These are phyloP conservation scores for Oenanthe melanoleuca DNA, from an alignment of 2,113 vertebrate species.

Conservation along the genomic window DNA sequence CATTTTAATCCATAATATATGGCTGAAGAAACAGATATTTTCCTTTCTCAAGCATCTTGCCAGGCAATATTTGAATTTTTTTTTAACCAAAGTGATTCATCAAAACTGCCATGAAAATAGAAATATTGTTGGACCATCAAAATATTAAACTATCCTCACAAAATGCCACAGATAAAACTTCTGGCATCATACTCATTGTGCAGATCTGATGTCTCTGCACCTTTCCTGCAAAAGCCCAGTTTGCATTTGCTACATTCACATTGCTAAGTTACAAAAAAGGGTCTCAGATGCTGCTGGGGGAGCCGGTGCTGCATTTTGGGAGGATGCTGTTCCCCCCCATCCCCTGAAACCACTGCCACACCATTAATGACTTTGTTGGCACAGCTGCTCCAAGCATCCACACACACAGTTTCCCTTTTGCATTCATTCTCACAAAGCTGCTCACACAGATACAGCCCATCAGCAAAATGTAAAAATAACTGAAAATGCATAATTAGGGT, in stretches of 20 bases:
- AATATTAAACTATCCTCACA: neutral
- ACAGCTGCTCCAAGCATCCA: neutral
- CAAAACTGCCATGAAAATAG: neutral
- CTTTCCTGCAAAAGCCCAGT: neutral
- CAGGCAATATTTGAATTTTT: neutral
- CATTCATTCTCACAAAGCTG: neutral
- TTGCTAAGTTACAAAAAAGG: neutral
- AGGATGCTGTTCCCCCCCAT: neutral
- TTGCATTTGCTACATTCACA: neutral
- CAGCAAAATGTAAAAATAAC: constrained; percentile 58
- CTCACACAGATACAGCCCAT: neutral
- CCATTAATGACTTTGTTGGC: neutral
- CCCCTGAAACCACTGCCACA: neutral
- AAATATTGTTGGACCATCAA: neutral
- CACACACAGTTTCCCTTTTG: neutral
- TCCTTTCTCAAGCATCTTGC: neutral
- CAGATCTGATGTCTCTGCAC: neutral
- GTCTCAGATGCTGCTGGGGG: neutral
- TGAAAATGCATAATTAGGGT: constrained; percentile 16
- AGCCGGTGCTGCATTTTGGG: accelerated
- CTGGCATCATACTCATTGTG: neutral
- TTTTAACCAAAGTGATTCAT: neutral
- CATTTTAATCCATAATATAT: neutral
- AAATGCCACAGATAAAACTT: neutral
- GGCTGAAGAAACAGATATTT: neutral